These are phyloP conservation scores for Hyla sarda DNA, from an alignment of 2,113 vertebrate genomes.

Conservation along the genomic window DNA sequence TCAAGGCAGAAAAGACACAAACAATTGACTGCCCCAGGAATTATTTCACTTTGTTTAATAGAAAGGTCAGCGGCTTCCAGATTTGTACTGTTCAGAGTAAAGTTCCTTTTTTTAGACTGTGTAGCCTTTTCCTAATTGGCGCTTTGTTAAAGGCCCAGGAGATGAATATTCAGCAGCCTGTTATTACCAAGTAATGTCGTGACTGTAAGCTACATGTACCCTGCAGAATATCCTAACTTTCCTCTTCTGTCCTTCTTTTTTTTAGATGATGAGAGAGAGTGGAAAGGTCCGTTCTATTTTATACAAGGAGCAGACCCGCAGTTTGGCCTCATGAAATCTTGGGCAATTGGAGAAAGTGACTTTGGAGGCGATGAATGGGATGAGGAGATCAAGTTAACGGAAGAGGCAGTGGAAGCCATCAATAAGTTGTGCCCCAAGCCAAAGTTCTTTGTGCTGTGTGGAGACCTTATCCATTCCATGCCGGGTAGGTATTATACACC, in stretches of 20 bases:
- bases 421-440: conserved; percentile 85
- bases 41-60: conserved; percentile 40
- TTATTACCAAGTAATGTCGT: neutral
- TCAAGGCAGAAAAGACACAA: conserved; percentile 26
- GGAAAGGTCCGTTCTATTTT: conserved; percentile 92
- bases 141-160: neutral
- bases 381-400: conserved; percentile 85
- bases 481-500: conserved; percentile 78
- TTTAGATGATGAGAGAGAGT: conserved; percentile 81
- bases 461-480: conserved; percentile 93
- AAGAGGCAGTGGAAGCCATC: conserved; percentile 83
- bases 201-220: neutral
- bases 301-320: conserved; percentile 94
- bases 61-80: conserved; percentile 32
- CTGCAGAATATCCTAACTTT: neutral
- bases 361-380: conserved; percentile 88
- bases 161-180: conserved; percentile 27
- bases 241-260: conserved; percentile 8
- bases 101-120: conserved; percentile 22
- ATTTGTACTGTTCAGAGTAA: neutral
- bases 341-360: conserved; percentile 79
- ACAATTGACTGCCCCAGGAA: conserved; percentile 20
- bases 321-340: conserved; percentile 95
- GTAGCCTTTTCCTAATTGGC: conserved; percentile 24
- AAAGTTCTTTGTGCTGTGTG: conserved; percentile 89